phyloP scores from a whole-genome alignment of 2,888 invertebrate species.

The Mythimna vitellina region DNA sequence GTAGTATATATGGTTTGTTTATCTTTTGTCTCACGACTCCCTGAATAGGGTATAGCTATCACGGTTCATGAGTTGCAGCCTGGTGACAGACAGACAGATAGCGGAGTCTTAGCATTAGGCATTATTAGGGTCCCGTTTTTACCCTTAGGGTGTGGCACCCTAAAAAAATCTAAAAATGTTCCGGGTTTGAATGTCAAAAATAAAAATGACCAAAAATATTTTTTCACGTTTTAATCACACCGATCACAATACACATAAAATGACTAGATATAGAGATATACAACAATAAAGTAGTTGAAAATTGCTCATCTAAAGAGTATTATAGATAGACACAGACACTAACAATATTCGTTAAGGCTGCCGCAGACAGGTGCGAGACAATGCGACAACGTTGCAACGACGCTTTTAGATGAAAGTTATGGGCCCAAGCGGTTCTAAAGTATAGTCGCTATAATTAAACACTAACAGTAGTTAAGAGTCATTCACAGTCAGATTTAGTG shows the following conservation, averaged over 20 bases:
- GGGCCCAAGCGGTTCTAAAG: too few relatives aligned
- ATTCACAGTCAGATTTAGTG: too few relatives aligned
- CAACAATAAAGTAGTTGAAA: conserved; percentile 67
- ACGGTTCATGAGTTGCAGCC: too few relatives aligned
- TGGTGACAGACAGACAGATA: too few relatives aligned
- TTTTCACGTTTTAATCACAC: conserved; percentile 70
- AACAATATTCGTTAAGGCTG: not conserved
- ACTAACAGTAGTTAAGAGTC: too few relatives aligned
- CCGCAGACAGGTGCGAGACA: not conserved
- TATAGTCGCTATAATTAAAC: too few relatives aligned
- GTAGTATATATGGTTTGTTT: too few relatives aligned
- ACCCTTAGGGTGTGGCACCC: too few relatives aligned
- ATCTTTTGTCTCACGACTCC: too few relatives aligned
- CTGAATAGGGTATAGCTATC: too few relatives aligned
- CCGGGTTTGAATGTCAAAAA: conserved; percentile 4
- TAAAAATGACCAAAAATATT: conserved; percentile 33
- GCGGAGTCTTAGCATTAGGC: too few relatives aligned
- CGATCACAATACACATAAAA: conserved; percentile 77
- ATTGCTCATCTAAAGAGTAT: conserved; percentile 73
- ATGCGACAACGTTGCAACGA: not conserved
- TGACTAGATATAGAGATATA: conserved; percentile 75
- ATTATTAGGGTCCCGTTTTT: too few relatives aligned
- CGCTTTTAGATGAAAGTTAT: not conserved
- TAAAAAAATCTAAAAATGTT: not conserved
- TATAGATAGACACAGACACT: conserved; percentile 58